These are phyloP conservation scores for Melanophora roralis DNA, from an alignment of 2,888 invertebrate species.

Conservation along the genomic window DNA sequence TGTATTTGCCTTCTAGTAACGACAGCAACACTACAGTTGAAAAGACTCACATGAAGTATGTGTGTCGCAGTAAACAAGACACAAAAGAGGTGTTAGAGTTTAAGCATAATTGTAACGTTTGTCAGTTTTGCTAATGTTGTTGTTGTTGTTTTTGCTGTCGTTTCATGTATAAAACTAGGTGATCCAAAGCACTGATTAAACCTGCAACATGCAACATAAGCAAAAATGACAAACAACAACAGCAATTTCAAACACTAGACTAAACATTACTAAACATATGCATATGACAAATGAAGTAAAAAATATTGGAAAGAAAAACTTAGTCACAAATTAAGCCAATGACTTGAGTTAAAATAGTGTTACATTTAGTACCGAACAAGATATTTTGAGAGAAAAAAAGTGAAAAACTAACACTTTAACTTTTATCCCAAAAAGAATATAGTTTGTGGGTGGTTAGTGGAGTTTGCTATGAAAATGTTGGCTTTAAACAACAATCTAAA, in stretches of 20 bases:
- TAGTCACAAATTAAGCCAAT: slow-evolving; percentile 1
- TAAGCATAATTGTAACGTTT: slow-evolving; percentile 57
- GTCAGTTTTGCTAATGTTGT: slow-evolving; percentile 33
- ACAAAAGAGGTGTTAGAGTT: slow-evolving; percentile 57
- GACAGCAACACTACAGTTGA: slow-evolving; percentile 7
- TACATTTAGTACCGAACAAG: slow-evolving; percentile 8
- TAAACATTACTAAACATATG: slow-evolving; percentile 42
- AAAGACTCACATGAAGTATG: slow-evolving; percentile 34
- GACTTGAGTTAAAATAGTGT: slow-evolving; percentile 18
- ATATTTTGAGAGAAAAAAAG: slow-evolving; percentile 12
- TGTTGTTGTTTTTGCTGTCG: slow-evolving; percentile 45
- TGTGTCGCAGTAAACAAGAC: slow-evolving; percentile 36
- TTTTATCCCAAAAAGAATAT: background rate
- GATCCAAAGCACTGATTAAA: slow-evolving; percentile 59
- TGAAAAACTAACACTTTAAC: slow-evolving; percentile 56
- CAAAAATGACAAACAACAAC: slow-evolving; percentile 50
- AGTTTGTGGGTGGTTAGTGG: slow-evolving; percentile 45
- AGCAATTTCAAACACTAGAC: slow-evolving; percentile 17
- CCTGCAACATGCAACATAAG: slow-evolving; percentile 60
- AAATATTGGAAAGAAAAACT: background rate
- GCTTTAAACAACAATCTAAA: background rate
- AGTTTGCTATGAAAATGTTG: background rate
- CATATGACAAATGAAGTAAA: slow-evolving; percentile 58
- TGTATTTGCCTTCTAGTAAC: slow-evolving; percentile 51
- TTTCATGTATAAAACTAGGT: slow-evolving; percentile 48